A percentile compares a stretch with the other conserved stretches of the same genome.
phyloP scores from a whole-genome alignment of 2,113 vertebrate species.

The Takifugu flavidus region DNA sequence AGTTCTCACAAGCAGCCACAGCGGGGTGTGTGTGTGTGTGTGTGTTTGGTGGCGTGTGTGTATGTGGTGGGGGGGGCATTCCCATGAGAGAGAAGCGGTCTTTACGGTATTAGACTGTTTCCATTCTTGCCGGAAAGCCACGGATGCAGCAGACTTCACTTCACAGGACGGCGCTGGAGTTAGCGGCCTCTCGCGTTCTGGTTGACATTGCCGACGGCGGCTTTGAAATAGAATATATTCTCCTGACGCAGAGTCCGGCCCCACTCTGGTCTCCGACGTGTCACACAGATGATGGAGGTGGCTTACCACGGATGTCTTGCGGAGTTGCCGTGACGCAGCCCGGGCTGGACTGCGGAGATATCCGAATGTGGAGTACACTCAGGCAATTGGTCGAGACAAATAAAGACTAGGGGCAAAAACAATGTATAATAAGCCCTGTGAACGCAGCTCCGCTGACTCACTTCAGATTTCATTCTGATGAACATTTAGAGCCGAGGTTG shows the following conservation, averaged over 20 bases:
- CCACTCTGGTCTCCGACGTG: conserved; percentile 18
- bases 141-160: conserved; percentile 13
- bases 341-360: conserved; percentile 33
- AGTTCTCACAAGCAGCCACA: conserved; percentile 31
- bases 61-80: neutral
- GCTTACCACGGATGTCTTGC: conserved; percentile 4
- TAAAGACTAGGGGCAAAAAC: conserved; percentile 22
- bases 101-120: conserved; percentile 38
- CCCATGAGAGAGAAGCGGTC: conserved; percentile 25
- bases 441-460: conserved; percentile 43
- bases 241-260: conserved; percentile 19
- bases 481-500: neutral
- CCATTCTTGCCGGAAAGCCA: conserved; percentile 34
- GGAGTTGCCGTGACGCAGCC: conserved; percentile 31
- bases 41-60: too few species aligned
- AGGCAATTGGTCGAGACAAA: conserved; percentile 47
- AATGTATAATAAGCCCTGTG: conserved; percentile 33
- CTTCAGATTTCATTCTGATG: conserved; percentile 39
- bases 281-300: conserved; percentile 18
- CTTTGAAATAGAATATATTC: conserved; percentile 55
- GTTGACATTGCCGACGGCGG: conserved; percentile 56
- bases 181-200: conserved; percentile 10
- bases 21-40: neutral
- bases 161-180: conserved; percentile 19
- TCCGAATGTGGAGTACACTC: conserved; percentile 34